Percentiles rank a stretch among this genome's conserved stretches.
Evolutionary conservation across 2,888 invertebrate species (phyloP).

Genomic region (Magallana nippona): DNA sequence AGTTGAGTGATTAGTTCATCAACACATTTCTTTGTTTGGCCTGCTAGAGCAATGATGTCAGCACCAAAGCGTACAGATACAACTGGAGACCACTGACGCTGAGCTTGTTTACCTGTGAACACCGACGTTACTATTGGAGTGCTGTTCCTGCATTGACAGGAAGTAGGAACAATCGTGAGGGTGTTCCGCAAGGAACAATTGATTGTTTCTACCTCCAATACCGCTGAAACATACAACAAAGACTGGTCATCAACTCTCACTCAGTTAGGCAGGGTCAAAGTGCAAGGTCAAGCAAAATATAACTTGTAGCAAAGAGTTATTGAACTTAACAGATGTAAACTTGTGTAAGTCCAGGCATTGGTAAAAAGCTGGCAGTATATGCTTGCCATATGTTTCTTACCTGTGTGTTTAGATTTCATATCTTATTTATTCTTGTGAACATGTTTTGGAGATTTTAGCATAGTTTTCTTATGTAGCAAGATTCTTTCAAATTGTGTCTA

Average conservation of each 20-base stretch:
- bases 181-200: conserved; percentile 44
- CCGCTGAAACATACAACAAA: conserved; percentile 29
- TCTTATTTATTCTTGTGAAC: too few relatives aligned
- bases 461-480: too few relatives aligned
- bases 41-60: neutral
- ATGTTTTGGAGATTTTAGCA: too few relatives aligned
- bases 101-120: conserved; percentile 67
- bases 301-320: neutral
- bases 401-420: too few relatives aligned
- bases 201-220: conserved; percentile 39
- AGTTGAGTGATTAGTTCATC: neutral
- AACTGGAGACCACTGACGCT: conserved; percentile 28
- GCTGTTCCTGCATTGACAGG: conserved; percentile 56
- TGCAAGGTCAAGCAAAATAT: neutral
- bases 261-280: neutral
- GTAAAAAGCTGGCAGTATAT: too few relatives aligned
- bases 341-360: neutral
- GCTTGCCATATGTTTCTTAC: too few relatives aligned
- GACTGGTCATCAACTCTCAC: neutral
- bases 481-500: too few relatives aligned
- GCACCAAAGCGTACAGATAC: conserved; percentile 6
- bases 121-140: conserved; percentile 67
- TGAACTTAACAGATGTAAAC: neutral
- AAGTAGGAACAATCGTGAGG: conserved; percentile 51
- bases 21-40: neutral